Evolutionary conservation across 1,140 invertebrate species (phyloP), one percentile per base, ranked within the genome.

Genomic region (Diorhabda carinulata): DNA sequence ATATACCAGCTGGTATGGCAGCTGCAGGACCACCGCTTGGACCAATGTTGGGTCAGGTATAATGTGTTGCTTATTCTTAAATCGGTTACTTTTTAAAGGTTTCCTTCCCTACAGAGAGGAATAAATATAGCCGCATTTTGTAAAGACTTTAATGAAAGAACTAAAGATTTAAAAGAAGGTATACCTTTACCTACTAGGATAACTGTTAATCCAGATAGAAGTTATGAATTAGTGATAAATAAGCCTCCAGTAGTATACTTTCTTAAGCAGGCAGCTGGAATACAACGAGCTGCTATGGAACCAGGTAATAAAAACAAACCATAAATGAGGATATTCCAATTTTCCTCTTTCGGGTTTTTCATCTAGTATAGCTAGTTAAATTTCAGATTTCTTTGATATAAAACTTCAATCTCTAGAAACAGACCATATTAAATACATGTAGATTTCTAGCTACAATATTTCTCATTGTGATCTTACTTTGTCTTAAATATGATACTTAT

Each of bases 111-210:
- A 10, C 79, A 98, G 94, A 88, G 95, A 78, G 94, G 95, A 58
- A 90, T 99, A 44, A 98, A 99, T 79, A 98, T 99, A 76, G 90
- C 92, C 61, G 88, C 90, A 61, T 99, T 99, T 84, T 97, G 95
- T 78, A 99, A 99, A 84, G 98, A 99, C 74, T 99, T 99, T 76
- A 99, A 99, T 84, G 91, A 94, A 77, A 90, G 86, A 79, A 99
- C 98, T 2, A 92, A 91, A 67, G 87, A 98, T 75, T 92, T 97
- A 41, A 98, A 96, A 81, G 89, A 91, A 80, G 98, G 97, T 25
- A 90, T 97, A 70, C 96, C 96, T 6, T 75, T 99, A 61, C 96
- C 96, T 2, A 90, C 88, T 68, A 85, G 89, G 75, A 87, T 97
- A 6, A 86, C 89, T 64, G 87, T 97, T 0, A 95, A 95, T 84